Evolutionary conservation across 2,888 invertebrate genomes (phyloP), one percentile per base, ranked within the genome.

Genomic region (Pterostichus madidus): DNA sequence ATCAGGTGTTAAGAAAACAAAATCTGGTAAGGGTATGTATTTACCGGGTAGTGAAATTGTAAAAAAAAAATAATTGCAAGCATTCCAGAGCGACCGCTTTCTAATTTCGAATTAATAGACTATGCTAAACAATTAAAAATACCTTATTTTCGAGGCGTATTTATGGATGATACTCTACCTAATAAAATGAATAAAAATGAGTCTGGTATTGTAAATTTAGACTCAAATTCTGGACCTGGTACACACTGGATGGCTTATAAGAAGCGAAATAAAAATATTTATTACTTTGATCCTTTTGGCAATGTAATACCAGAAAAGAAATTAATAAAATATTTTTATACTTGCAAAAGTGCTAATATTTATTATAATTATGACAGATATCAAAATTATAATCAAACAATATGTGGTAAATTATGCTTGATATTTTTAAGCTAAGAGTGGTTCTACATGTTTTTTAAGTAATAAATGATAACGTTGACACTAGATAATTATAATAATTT

Each of bases 231-330:
- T 11, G 61, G 61, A 13, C 24, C 61, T 61, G 61, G 61, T n/a
- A 61, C 61, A 61, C 61, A 61, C 24, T 61, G 61, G 61, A 24
- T 61, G 32, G 61, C 61, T n/a, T 32, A 61, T 24, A 61, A 17
- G 4, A 61, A 61, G 6, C 24, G 6, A 61, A 61, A 61, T 31
- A 61, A 61, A 61, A 24, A 32, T 24, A 15, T 61, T 15, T 17
- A 61, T 17, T 61, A 61, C 17, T 61, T 61, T 32, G 61, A 61
- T 61, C 10, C n/a, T 61, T 61, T 61, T 61, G 61, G 61, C 4
- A 6, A 61, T 61, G 15, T 61, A 31, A 11, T n/a, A 24, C 61
- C 61, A 61, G n/a, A 11, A 61, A 61, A 17, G 15, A n/a, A 24
- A 31, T 24, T 61, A 32, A 10, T 61, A 31, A 61, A 61, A 17